Conservation (phyloP, 2,113 vertebrate genomes). For the Corapipo altera region DNA sequence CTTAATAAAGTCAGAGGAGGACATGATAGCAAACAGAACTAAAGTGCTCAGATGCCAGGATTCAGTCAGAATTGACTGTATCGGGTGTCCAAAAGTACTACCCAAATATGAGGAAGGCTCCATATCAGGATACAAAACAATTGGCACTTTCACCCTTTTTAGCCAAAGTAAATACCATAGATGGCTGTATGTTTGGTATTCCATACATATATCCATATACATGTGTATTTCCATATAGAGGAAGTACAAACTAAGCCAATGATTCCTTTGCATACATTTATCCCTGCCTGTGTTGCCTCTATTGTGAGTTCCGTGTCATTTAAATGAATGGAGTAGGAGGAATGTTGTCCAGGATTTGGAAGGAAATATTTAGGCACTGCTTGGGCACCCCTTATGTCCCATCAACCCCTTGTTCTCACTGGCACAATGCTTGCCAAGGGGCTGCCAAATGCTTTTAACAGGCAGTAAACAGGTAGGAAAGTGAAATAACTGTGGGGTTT, state of each 20-base stretch:
- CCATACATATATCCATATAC: background rate
- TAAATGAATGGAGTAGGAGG: background rate
- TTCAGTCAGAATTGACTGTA: background rate
- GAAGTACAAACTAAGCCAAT: background rate
- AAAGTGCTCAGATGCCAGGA: background rate
- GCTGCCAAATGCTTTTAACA: background rate
- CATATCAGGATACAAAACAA: background rate
- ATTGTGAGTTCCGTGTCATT: background rate
- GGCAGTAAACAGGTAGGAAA: background rate
- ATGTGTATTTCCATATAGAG: background rate
- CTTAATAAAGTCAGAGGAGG: background rate
- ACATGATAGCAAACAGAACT: background rate
- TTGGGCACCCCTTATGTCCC: background rate
- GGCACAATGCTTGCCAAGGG: background rate
- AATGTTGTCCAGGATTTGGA: background rate
- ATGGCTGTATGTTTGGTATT: background rate
- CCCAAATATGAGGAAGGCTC: background rate
- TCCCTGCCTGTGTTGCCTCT: background rate
- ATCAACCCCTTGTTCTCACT: background rate
- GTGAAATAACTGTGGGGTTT: background rate
- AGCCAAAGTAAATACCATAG: background rate
- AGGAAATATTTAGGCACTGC: background rate
- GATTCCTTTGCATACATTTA: background rate
- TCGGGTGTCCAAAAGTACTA: background rate
- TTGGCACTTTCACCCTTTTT: background rate